phyloP scores from a whole-genome alignment of 2,113 vertebrate genomes.

The Alethe diademata region DNA sequence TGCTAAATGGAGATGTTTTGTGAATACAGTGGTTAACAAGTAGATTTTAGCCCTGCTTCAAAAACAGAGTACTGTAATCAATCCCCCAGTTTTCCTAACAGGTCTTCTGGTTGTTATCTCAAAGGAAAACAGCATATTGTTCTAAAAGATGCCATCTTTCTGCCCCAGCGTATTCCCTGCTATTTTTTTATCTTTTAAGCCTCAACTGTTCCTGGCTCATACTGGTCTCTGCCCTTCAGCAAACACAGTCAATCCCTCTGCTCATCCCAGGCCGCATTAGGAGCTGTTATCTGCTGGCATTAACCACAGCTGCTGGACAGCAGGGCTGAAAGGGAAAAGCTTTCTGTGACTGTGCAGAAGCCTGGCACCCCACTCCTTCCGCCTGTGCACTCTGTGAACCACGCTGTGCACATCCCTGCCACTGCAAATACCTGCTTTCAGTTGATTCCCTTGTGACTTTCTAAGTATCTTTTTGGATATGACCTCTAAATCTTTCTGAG shows the following conservation, averaged over 20 bases:
- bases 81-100: background rate
- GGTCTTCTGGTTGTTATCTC: background rate
- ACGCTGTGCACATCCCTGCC: accelerated
- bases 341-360: background rate
- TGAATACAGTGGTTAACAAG: background rate
- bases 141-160: background rate
- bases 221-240: background rate
- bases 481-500: background rate
- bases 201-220: background rate
- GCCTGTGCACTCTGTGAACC: background rate
- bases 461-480: background rate
- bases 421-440: background rate
- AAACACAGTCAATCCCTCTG: background rate
- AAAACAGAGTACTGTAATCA: background rate
- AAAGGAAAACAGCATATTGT: background rate
- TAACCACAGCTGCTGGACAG: background rate
- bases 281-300: constrained; percentile 37
- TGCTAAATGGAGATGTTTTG: background rate
- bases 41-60: background rate
- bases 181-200: background rate
- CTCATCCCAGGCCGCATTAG: background rate
- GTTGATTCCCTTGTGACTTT: background rate
- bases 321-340: background rate
- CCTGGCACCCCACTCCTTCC: background rate
- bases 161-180: background rate